Evolutionary conservation across 2,113 vertebrate genomes (phyloP).

Genomic region (Mastomys natalensis): DNA sequence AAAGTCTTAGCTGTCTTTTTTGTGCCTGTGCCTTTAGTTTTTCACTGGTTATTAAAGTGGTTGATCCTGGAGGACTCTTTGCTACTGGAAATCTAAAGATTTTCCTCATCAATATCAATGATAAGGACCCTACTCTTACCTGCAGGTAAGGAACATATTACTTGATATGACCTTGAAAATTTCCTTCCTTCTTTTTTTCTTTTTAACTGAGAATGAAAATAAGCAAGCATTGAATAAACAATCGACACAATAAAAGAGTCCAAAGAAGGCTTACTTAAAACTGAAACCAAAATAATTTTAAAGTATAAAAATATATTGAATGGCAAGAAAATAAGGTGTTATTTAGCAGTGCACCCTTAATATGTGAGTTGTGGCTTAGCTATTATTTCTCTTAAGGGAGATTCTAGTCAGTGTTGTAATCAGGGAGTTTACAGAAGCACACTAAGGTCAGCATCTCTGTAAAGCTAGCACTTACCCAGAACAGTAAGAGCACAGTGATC

Average conservation of each 20-base stretch:
- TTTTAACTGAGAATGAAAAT: conserved; percentile 9
- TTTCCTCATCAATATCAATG: conserved; percentile 76
- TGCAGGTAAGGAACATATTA: conserved; percentile 73
- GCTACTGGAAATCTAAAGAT: conserved; percentile 72
- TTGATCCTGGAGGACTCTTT: conserved; percentile 73
- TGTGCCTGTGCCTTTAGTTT: conserved; percentile 62
- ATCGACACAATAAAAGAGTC: background rate
- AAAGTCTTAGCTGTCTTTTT: background rate
- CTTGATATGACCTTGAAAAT: conserved; percentile 40
- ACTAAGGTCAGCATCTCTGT: background rate
- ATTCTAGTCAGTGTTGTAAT: background rate
- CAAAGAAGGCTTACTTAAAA: conserved; percentile 35
- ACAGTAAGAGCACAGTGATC: background rate
- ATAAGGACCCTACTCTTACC: conserved; percentile 69
- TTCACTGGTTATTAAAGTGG: conserved; percentile 73
- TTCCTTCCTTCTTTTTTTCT: background rate
- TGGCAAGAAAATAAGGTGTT: background rate
- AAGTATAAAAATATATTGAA: background rate
- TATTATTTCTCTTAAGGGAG: background rate
- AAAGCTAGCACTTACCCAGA: background rate
- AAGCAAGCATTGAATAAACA: background rate
- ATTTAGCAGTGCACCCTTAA: background rate
- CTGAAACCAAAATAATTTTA: conserved; percentile 16
- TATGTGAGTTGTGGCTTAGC: background rate
- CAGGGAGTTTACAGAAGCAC: background rate